phyloP scores from a whole-genome alignment of 2,888 invertebrate genomes.

The Protophormia terraenovae region DNA sequence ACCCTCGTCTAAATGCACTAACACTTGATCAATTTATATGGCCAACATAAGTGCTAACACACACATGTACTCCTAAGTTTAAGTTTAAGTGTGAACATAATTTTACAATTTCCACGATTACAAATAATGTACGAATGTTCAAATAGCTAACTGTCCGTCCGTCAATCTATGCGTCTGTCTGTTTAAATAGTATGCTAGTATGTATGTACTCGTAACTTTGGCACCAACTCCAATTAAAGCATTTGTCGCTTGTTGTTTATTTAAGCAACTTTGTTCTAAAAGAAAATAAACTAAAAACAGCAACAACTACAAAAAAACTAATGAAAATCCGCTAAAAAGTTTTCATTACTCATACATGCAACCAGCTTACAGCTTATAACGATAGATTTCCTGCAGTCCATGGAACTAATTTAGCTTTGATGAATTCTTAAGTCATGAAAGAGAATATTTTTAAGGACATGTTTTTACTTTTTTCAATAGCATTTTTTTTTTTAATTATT shows the following conservation, averaged over 20 bases:
- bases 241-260: conserved; percentile 69
- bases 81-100: conserved; percentile 54
- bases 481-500: too few species aligned
- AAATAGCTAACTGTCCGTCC: neutral
- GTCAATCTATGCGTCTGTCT: neutral
- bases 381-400: neutral
- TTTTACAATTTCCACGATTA: conserved; percentile 50
- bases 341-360: conserved; percentile 42
- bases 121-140: conserved; percentile 45
- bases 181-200: neutral
- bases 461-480: too few species aligned
- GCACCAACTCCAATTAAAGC: conserved; percentile 72
- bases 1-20: neutral
- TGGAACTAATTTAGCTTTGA: too few species aligned
- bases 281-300: conserved; percentile 25
- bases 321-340: conserved; percentile 54
- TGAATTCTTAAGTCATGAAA: too few species aligned
- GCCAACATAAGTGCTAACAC: neutral
- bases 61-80: neutral
- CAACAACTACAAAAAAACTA: neutral
- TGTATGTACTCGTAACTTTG: conserved; percentile 55
- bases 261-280: conserved; percentile 53
- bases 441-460: too few species aligned
- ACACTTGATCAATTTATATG: neutral
- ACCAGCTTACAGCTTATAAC: neutral